A percentile compares a stretch with the other conserved stretches of the same genome.
Conservation (phyloP, 2,888 invertebrate species). For the Aphodius sticticus region DNA sequence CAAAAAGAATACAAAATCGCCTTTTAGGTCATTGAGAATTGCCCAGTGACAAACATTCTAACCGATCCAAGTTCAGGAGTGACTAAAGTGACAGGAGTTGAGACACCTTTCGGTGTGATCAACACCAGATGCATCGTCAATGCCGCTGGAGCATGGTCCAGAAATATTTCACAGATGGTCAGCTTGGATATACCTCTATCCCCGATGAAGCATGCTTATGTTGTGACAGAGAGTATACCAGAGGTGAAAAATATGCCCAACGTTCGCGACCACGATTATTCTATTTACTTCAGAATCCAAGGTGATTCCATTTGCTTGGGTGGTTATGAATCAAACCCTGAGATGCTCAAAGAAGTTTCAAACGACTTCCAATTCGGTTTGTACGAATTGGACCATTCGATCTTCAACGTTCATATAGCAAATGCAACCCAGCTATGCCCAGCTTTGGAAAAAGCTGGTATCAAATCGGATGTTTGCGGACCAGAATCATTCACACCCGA, state of each 20-base stretch:
- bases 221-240: slow-evolving; percentile 81
- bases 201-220: slow-evolving; percentile 89
- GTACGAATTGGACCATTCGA: slow-evolving; percentile 87
- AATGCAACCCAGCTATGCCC: slow-evolving; percentile 80
- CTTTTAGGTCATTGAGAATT: slow-evolving; percentile 65
- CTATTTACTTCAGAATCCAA: slow-evolving; percentile 83
- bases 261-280: slow-evolving; percentile 85
- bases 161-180: slow-evolving; percentile 73
- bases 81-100: slow-evolving; percentile 77
- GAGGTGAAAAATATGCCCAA: slow-evolving; percentile 81
- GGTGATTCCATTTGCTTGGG: slow-evolving; percentile 86
- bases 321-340: slow-evolving; percentile 88
- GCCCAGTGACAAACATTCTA: slow-evolving; percentile 75
- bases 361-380: slow-evolving; percentile 83
- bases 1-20: slow-evolving; percentile 29
- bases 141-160: slow-evolving; percentile 85
- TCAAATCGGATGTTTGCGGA: slow-evolving; percentile 88
- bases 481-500: slow-evolving; percentile 94
- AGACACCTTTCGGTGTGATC: slow-evolving; percentile 78
- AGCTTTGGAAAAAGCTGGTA: slow-evolving; percentile 74
- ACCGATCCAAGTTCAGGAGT: slow-evolving; percentile 71
- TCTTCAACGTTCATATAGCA: slow-evolving; percentile 80
- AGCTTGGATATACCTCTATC: slow-evolving; percentile 77
- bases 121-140: slow-evolving; percentile 82
- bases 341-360: slow-evolving; percentile 78